Conservation (phyloP, 92 coral and sea anemone genomes). For the Epizoanthus scotinus region DNA sequence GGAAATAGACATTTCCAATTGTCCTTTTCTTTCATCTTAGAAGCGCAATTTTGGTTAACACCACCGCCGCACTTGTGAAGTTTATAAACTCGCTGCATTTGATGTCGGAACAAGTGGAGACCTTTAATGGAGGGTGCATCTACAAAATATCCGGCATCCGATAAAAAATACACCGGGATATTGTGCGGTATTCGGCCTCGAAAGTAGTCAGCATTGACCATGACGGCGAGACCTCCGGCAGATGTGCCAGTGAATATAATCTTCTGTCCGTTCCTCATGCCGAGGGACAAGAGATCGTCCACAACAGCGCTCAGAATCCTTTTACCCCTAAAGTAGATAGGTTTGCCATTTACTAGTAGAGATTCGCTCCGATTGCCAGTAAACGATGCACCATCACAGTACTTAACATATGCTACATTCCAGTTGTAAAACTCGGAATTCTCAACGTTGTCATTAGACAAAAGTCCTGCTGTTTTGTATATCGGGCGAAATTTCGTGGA, state of each 20-base stretch:
- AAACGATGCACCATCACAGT: constrained; percentile 96
- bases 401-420: constrained; percentile 87
- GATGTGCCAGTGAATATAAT: constrained; percentile 93
- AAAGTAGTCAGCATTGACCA: constrained; percentile 88
- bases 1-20: constrained; percentile 84
- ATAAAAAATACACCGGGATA: constrained; percentile 63
- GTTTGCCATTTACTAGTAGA: constrained; percentile 56
- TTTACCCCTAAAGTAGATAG: constrained; percentile 84
- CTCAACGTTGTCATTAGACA: constrained; percentile 51
- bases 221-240: constrained; percentile 94
- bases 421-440: constrained; percentile 89
- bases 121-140: constrained; percentile 64
- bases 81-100: constrained; percentile 68
- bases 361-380: constrained; percentile 90
- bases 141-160: constrained; percentile 90
- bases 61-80: constrained; percentile 79
- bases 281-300: constrained; percentile 67
- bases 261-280: constrained; percentile 50
- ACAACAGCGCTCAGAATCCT: constrained; percentile 73
- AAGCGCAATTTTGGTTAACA: constrained; percentile 63
- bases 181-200: constrained; percentile 57
- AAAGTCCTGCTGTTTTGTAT: constrained; percentile 66
- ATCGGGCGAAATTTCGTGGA: constrained; percentile 49
- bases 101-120: constrained; percentile 49
- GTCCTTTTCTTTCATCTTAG: constrained; percentile 46